Evolutionary conservation across 2,113 vertebrate genomes (phyloP).

Genomic region (Perca flavescens): DNA sequence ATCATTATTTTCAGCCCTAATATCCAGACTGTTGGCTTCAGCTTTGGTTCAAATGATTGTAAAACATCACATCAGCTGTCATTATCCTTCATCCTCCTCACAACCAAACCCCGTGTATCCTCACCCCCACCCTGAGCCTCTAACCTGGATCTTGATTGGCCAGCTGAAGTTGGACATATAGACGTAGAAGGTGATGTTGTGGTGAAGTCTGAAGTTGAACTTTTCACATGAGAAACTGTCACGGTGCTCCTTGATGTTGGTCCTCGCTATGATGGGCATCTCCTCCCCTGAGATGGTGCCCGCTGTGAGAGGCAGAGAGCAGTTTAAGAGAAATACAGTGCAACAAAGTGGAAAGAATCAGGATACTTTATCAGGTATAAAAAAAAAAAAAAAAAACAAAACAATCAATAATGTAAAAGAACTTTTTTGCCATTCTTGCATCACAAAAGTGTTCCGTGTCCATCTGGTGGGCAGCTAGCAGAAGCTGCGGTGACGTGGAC

Average conservation of each 20-base stretch:
- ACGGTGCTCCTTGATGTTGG: constrained; percentile 93
- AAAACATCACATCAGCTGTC: not conserved
- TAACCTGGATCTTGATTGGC: constrained; percentile 99
- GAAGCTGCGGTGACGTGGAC: not conserved
- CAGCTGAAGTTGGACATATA: constrained; percentile 98
- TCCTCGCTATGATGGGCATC: constrained; percentile 91
- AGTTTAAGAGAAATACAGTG: accelerated
- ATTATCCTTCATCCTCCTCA: not conserved
- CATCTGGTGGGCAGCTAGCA: too few relatives aligned
- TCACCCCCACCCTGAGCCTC: constrained; percentile 30
- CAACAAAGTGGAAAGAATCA: not conserved
- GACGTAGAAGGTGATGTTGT: constrained; percentile 97
- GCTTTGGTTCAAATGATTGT: not conserved
- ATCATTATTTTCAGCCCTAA: not conserved
- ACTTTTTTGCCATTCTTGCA: not conserved
- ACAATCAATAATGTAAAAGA: not conserved
- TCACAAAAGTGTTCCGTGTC: not conserved
- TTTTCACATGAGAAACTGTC: constrained; percentile 97
- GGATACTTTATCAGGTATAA: too few relatives aligned
- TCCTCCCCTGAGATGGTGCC: constrained; percentile 98
- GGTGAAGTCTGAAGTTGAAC: constrained; percentile 95
- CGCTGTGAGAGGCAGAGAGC: constrained; percentile 75
- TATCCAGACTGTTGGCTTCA: not conserved
- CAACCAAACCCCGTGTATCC: not conserved
- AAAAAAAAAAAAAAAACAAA: too few relatives aligned